Conservation (phyloP, 2,888 invertebrate genomes). For the Agonum fuliginosum region DNA sequence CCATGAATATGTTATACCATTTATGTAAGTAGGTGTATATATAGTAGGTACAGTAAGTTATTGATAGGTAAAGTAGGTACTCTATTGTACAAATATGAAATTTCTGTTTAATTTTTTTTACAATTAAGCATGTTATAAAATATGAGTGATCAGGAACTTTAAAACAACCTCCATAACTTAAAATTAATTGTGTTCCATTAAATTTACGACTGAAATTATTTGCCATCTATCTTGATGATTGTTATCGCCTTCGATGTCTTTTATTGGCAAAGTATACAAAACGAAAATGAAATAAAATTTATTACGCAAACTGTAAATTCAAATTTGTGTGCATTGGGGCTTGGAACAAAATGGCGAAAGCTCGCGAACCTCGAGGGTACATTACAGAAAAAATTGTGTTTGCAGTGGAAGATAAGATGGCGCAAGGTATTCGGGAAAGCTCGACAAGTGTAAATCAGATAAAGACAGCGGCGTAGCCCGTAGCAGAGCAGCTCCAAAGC, state of each 20-base stretch:
- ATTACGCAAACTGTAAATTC: constrained; percentile 2
- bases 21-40: background rate
- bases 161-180: too few species aligned
- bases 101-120: too few species aligned
- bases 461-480: background rate
- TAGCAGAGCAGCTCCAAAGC: too few species aligned
- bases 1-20: too few species aligned
- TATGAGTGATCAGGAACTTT: too few species aligned
- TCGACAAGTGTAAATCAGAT: constrained; percentile 35
- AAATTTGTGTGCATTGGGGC: background rate
- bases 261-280: constrained; percentile 12
- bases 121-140: too few species aligned
- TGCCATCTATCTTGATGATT: too few species aligned
- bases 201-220: too few species aligned
- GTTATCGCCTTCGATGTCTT: too few species aligned
- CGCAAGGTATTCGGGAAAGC: constrained; percentile 3
- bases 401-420: constrained; percentile 16
- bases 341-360: background rate
- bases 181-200: too few species aligned
- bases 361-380: constrained; percentile 7
- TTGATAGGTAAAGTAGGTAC: background rate
- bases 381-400: constrained; percentile 37
- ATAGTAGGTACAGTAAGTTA: too few species aligned
- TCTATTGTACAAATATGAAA: background rate
- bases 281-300: constrained; percentile 33